Conservation (phyloP, 92 coral and sea anemone genomes). For the Umimayanthus chanpuru region DNA sequence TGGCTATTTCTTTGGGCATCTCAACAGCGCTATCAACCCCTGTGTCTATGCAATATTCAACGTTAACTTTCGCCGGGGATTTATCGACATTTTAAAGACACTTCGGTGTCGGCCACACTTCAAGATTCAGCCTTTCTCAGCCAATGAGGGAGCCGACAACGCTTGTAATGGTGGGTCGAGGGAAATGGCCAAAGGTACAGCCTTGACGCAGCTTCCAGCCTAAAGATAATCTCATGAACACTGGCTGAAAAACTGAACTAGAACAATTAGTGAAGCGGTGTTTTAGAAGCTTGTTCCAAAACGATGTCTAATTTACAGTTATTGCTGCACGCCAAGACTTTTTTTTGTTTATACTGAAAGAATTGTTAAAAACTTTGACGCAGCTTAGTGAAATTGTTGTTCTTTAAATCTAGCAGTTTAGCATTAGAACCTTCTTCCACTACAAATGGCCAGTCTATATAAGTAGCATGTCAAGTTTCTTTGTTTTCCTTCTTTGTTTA, state of each 20-base stretch:
- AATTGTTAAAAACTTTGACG: too few relatives aligned
- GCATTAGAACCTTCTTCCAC: too few relatives aligned
- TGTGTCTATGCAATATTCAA: slow-evolving; percentile 78
- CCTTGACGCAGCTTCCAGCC: not conserved
- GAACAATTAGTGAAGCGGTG: not conserved
- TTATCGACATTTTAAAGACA: slow-evolving; percentile 58
- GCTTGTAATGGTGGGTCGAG: not conserved
- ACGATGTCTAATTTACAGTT: not conserved
- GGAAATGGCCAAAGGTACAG: not conserved
- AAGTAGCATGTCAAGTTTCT: too few relatives aligned
- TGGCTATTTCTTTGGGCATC: slow-evolving; percentile 75
- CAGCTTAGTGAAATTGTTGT: too few relatives aligned
- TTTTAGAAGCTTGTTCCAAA: not conserved
- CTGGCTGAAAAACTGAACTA: not conserved
- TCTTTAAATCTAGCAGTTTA: too few relatives aligned
- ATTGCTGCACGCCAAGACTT: not conserved
- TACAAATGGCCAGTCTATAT: too few relatives aligned
- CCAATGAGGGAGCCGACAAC: slow-evolving; percentile 48
- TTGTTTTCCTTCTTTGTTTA: too few relatives aligned
- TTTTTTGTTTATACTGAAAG: too few relatives aligned
- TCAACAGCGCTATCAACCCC: slow-evolving; percentile 85
- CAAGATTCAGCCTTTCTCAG: slow-evolving; percentile 1
- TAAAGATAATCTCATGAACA: not conserved
- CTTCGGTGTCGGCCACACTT: slow-evolving; percentile 49
- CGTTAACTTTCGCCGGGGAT: slow-evolving; percentile 76